phyloP scores from a whole-genome alignment of 2,888 invertebrate genomes.

The Tetragonula carbonaria region DNA sequence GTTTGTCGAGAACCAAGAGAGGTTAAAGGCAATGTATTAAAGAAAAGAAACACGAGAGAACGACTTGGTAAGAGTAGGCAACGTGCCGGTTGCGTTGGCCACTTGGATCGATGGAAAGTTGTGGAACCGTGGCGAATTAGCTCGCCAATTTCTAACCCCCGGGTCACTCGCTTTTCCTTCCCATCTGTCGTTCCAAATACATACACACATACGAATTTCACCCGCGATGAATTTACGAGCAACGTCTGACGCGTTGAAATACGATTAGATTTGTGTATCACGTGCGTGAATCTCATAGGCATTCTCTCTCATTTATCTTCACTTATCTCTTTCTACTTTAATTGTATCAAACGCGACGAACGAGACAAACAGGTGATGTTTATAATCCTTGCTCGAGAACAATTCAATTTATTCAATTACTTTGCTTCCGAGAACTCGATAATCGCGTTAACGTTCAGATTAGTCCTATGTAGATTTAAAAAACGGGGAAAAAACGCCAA shows the following conservation, averaged over 20 bases:
- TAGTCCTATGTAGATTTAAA: no score
- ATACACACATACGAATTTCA: not conserved
- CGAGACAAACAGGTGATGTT: not conserved
- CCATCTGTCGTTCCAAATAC: not conserved
- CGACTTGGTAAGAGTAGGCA: not conserved
- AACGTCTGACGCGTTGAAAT: not conserved
- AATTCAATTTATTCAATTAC: accelerated
- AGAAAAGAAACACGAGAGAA: not conserved
- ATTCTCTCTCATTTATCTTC: not conserved
- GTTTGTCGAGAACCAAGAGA: not conserved
- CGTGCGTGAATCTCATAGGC: not conserved
- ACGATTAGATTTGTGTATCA: not conserved
- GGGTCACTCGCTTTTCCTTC: not conserved
- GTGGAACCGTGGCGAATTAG: constrained; percentile 13
- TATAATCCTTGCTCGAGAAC: not conserved
- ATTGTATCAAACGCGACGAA: not conserved
- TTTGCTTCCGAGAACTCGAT: not conserved
- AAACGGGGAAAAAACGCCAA: not conserved
- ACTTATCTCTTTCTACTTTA: not conserved
- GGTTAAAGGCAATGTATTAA: not conserved
- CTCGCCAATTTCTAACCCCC: not conserved
- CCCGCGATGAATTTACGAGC: not conserved
- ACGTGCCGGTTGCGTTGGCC: not conserved
- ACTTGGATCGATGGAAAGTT: constrained; percentile 17
- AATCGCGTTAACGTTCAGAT: not conserved